phyloP scores from a whole-genome alignment of 2,797 vertebrate species.

The Parambassis ranga region DNA sequence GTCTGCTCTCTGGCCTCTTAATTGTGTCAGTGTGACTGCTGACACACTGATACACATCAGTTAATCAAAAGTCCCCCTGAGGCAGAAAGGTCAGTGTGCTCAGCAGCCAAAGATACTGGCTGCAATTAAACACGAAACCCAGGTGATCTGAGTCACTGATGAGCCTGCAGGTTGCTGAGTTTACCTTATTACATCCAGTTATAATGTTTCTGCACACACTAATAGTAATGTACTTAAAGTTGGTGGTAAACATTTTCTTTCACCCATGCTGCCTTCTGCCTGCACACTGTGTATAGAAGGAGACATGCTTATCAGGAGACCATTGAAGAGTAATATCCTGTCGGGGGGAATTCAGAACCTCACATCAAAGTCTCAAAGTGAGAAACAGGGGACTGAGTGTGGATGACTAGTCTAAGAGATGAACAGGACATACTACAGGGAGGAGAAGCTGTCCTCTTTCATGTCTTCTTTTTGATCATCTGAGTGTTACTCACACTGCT shows the following conservation, averaged over 20 bases:
- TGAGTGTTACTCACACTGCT: neutral
- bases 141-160: neutral
- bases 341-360: neutral
- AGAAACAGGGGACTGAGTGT: constrained; percentile 20
- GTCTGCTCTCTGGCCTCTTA: neutral
- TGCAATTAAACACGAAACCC: neutral
- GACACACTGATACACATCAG: constrained; percentile 22
- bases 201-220: neutral
- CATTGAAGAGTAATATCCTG: constrained; percentile 67
- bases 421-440: constrained; percentile 14
- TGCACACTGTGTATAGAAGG: neutral
- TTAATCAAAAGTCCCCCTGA: neutral
- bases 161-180: neutral
- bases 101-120: neutral
- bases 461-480: constrained; percentile 30
- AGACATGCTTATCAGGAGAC: constrained; percentile 40
- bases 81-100: neutral
- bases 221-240: neutral
- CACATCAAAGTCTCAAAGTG: constrained; percentile 52
- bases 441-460: constrained; percentile 31
- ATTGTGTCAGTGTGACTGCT: constrained; percentile 19
- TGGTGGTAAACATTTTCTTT: neutral
- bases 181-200: neutral
- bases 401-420: constrained; percentile 56
- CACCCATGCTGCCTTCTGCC: constrained; percentile 7